Conservation (phyloP, 2,113 vertebrate genomes). For the Mirounga angustirostris region DNA sequence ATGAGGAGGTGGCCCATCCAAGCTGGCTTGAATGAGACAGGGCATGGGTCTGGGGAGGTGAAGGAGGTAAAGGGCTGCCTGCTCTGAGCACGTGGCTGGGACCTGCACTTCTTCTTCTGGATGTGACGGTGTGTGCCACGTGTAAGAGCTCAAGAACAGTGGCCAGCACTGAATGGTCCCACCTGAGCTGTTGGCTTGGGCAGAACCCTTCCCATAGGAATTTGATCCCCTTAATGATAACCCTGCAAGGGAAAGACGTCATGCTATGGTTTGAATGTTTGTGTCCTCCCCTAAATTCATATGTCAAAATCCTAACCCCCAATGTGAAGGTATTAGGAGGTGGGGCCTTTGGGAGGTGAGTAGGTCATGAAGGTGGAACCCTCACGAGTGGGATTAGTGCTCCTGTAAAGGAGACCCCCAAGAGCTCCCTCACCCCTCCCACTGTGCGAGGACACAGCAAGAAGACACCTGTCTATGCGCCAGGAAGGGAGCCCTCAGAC, state of each 20-base stretch:
- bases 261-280: background rate
- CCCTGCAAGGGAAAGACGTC: background rate
- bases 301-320: background rate
- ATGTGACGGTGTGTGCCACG: too few species aligned
- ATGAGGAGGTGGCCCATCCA: background rate
- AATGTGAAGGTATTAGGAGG: background rate
- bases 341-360: background rate
- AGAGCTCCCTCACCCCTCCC: background rate
- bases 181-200: background rate
- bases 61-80: background rate
- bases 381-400: background rate
- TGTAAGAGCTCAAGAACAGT: background rate
- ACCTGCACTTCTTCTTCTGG: background rate
- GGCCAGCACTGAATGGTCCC: background rate
- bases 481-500: background rate
- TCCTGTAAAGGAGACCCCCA: background rate
- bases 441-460: background rate
- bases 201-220: background rate
- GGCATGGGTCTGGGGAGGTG: rapidly evolving
- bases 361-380: background rate
- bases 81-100: background rate
- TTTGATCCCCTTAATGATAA: background rate
- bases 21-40: background rate
- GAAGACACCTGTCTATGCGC: background rate
- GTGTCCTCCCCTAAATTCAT: background rate